A percentile compares a stretch with the other conserved stretches of the same genome.
Evolutionary conservation across 2,797 vertebrate species (phyloP).

Genomic region (Aphelocoma californica): DNA sequence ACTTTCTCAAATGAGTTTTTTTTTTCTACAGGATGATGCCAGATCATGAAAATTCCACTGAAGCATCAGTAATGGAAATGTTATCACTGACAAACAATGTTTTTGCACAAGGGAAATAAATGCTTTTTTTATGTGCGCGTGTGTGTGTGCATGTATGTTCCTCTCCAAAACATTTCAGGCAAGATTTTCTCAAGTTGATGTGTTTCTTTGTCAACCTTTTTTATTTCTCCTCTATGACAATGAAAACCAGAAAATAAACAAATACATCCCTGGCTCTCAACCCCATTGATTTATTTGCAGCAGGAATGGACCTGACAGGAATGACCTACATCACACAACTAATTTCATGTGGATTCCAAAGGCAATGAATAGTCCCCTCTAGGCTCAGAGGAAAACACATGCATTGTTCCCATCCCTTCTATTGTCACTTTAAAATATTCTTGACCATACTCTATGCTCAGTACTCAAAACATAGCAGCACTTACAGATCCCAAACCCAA

Average conservation of each 20-base stretch:
- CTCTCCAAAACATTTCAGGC: neutral
- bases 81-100: neutral
- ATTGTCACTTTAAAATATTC: neutral
- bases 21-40: neutral
- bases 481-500: neutral
- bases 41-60: neutral
- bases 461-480: neutral
- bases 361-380: neutral
- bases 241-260: neutral
- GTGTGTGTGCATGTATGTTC: neutral
- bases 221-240: neutral
- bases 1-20: neutral
- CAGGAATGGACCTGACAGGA: neutral
- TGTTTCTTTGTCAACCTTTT: neutral
- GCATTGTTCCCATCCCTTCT: neutral
- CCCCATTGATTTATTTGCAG: neutral
- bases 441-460: neutral
- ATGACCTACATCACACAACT: neutral
- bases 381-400: neutral
- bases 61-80: neutral
- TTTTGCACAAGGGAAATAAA: neutral
- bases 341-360: neutral
- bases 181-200: neutral
- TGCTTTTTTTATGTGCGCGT: neutral
- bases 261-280: neutral